Percentiles rank a stretch among this genome's conserved stretches.
Conservation (phyloP, 2,113 vertebrate genomes). For the Brachirus orientalis region DNA sequence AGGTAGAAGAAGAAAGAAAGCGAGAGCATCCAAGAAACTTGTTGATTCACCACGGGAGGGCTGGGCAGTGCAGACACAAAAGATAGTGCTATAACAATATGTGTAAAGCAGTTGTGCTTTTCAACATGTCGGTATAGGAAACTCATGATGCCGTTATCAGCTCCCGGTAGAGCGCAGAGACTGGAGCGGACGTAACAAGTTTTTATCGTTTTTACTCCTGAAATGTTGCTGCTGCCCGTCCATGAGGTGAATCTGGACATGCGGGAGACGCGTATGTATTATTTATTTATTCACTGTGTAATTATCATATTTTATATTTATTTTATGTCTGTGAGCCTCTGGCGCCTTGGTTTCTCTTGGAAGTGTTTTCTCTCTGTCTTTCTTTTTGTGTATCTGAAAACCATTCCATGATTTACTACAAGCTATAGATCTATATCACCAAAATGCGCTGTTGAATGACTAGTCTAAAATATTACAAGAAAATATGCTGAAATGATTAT, state of each 20-base stretch:
- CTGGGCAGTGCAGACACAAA: slow-evolving; percentile 22
- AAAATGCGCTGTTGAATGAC: no score
- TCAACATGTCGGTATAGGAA: slow-evolving; percentile 43
- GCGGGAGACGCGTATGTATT: slow-evolving; percentile 52
- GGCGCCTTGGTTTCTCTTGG: no score
- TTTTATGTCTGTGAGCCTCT: no score
- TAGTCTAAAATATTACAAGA: no score
- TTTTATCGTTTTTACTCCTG: slow-evolving; percentile 36
- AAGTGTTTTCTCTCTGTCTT: neutral
- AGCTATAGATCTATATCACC: neutral
- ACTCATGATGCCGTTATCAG: slow-evolving; percentile 56
- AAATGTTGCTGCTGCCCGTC: slow-evolving; percentile 39
- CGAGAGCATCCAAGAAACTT: slow-evolving; percentile 70
- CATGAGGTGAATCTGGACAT: slow-evolving; percentile 19
- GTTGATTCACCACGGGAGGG: slow-evolving; percentile 79
- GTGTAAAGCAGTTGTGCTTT: neutral
- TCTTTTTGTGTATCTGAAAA: neutral
- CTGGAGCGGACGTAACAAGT: slow-evolving; percentile 42
- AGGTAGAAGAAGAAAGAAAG: slow-evolving; percentile 13
- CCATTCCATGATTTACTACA: no score
- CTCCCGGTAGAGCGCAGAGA: slow-evolving; percentile 27
- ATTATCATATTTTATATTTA: no score
- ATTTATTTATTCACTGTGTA: neutral
- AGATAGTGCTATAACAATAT: neutral
- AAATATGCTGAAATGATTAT: no score